phyloP scores from a whole-genome alignment of 1,140 invertebrate species.

The Drosophila insularis region DNA sequence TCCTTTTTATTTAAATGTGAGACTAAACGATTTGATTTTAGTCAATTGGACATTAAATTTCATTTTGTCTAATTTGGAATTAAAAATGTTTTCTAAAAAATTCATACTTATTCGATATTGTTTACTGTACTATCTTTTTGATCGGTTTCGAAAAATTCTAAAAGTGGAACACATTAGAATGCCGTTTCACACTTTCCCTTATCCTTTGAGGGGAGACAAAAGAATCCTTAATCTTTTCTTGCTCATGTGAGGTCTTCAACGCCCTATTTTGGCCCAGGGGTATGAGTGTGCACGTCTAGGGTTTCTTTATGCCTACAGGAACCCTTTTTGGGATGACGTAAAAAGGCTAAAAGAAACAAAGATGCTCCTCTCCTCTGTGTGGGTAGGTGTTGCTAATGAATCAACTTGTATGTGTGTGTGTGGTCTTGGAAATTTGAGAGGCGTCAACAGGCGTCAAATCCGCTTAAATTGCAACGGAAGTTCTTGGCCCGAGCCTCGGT shows the following conservation, averaged over 20 bases:
- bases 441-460: constrained; percentile 81
- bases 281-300: constrained; percentile 44
- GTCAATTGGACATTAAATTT: too few relatives aligned
- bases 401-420: constrained; percentile 47
- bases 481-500: constrained; percentile 4
- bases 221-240: constrained; percentile 33
- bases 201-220: neutral
- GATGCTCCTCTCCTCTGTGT: constrained; percentile 15
- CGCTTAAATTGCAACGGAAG: constrained; percentile 70
- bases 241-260: constrained; percentile 59
- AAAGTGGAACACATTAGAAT: neutral
- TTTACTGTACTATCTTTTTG: neutral
- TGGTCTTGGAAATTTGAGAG: constrained; percentile 75
- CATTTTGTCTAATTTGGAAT: too few relatives aligned
- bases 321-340: constrained; percentile 54
- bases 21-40: too few relatives aligned
- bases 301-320: constrained; percentile 34
- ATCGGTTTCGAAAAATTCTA: neutral
- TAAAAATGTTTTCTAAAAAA: too few relatives aligned
- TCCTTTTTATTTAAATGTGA: too few relatives aligned
- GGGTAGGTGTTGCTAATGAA: constrained; percentile 68
- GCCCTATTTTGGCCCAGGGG: constrained; percentile 37
- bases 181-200: neutral
- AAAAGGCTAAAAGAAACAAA: constrained; percentile 13
- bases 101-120: too few relatives aligned